phyloP scores from a whole-genome alignment of 1,140 invertebrate genomes.

The Danaus plexippus region DNA sequence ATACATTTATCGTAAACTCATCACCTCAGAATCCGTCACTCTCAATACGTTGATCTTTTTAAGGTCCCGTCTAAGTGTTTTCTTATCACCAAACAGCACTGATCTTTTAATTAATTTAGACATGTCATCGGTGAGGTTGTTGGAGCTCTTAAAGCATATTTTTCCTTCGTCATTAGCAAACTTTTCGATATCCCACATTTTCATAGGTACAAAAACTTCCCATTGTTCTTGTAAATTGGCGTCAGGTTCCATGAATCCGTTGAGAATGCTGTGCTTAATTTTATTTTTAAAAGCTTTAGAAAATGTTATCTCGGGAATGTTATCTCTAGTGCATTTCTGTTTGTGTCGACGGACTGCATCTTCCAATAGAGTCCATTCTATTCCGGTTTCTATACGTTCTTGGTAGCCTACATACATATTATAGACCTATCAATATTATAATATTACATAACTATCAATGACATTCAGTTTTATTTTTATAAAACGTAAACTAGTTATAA shows the following conservation, averaged over 20 bases:
- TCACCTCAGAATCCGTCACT: constrained; percentile 45
- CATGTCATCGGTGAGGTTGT: constrained; percentile 53
- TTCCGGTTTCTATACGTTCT: constrained; percentile 48
- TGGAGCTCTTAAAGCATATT: constrained; percentile 42
- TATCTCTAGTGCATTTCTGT: constrained; percentile 20
- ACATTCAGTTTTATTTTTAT: too few relatives aligned
- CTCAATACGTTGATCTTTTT: constrained; percentile 40
- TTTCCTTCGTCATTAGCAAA: constrained; percentile 50
- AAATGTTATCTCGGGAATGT: constrained; percentile 35
- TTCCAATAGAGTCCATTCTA: constrained; percentile 48
- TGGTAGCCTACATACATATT: constrained; percentile 38
- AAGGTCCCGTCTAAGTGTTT: constrained; percentile 38
- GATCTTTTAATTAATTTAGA: constrained; percentile 45
- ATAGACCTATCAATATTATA: neutral
- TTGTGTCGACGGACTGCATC: constrained; percentile 36
- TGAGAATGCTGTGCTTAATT: constrained; percentile 47
- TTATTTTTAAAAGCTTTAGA: constrained; percentile 43
- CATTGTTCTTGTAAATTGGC: constrained; percentile 49
- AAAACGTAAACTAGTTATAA: too few relatives aligned
- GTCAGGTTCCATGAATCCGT: constrained; percentile 42
- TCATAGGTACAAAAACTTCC: constrained; percentile 49
- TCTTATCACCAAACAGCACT: constrained; percentile 32
- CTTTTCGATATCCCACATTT: constrained; percentile 55
- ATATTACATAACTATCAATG: neutral
- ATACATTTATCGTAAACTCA: constrained; percentile 5